A percentile compares a stretch with the other conserved stretches of the same genome.
Conservation (phyloP, 2,888 invertebrate genomes). For the Cataglyphis cursor region DNA sequence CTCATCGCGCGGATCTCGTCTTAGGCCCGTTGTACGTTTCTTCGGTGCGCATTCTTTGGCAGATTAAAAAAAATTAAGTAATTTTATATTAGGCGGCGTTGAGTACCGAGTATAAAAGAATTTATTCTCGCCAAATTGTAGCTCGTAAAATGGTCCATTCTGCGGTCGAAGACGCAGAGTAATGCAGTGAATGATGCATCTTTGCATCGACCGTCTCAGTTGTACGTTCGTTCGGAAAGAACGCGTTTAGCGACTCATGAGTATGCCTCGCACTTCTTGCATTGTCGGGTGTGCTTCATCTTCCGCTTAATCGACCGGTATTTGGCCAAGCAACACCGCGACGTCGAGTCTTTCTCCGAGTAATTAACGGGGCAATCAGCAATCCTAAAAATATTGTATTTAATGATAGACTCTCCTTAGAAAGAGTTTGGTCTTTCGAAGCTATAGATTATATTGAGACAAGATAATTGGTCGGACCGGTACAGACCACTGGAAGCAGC, state of each 20-base stretch:
- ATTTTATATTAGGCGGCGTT: slow-evolving; percentile 58
- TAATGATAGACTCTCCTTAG: slow-evolving; percentile 80
- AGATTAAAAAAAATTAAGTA: slow-evolving; percentile 60
- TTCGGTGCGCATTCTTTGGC: slow-evolving; percentile 26
- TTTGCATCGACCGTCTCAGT: slow-evolving; percentile 22
- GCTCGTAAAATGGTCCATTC: slow-evolving; percentile 56
- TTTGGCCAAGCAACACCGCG: slow-evolving; percentile 64
- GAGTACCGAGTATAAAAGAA: slow-evolving; percentile 34
- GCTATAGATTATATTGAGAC: slow-evolving; percentile 81
- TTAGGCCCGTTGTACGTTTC: not conserved
- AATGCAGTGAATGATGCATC: slow-evolving; percentile 32
- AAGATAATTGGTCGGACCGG: slow-evolving; percentile 79
- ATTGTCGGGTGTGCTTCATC: slow-evolving; percentile 55
- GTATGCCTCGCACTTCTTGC: slow-evolving; percentile 48
- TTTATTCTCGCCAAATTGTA: slow-evolving; percentile 59
- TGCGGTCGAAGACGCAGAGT: slow-evolving; percentile 4
- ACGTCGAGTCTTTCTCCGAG: slow-evolving; percentile 61
- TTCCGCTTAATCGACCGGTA: slow-evolving; percentile 65
- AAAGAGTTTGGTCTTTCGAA: slow-evolving; percentile 63
- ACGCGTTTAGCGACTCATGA: slow-evolving; percentile 33
- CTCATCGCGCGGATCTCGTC: slow-evolving; percentile 22
- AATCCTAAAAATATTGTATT: slow-evolving; percentile 79
- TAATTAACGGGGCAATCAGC: slow-evolving; percentile 79
- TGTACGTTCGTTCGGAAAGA: slow-evolving; percentile 25
- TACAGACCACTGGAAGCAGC: slow-evolving; percentile 73